These are phyloP conservation scores for Turdus rufiventris DNA, from an alignment of 2,113 vertebrate genomes.

Conservation along the genomic window DNA sequence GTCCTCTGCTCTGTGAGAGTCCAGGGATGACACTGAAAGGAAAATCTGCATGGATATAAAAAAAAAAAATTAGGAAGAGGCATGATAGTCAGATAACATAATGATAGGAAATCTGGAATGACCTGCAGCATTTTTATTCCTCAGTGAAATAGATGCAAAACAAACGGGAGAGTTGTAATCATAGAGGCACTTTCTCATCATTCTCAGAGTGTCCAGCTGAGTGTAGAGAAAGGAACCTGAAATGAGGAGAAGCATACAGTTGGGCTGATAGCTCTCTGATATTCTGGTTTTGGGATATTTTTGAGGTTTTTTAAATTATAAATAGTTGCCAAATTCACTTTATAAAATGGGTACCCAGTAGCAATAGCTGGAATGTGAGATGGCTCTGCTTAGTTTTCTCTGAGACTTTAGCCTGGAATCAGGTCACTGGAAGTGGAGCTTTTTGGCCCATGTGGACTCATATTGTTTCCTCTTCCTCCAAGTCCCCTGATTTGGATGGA, in stretches of 20 bases:
- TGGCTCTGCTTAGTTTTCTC: not conserved
- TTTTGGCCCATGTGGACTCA: not conserved
- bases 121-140: not conserved
- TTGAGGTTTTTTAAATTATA: not conserved
- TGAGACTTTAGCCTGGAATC: not conserved
- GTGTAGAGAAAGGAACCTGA: not conserved
- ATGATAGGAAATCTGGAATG: not conserved
- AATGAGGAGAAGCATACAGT: not conserved
- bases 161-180: not conserved
- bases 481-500: not conserved
- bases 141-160: not conserved
- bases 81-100: not conserved
- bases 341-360: not conserved
- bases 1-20: not conserved
- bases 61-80: not conserved
- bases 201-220: not conserved
- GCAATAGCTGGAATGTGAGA: not conserved
- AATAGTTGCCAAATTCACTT: not conserved
- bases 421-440: not conserved
- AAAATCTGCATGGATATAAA: not conserved
- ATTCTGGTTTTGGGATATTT: not conserved
- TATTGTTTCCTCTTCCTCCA: not conserved
- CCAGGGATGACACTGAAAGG: not conserved
- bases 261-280: not conserved
- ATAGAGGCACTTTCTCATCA: not conserved